A percentile compares a stretch with the other conserved stretches of the same genome.
Evolutionary conservation across 2,888 invertebrate genomes (phyloP).

Genomic region (Arrhopalites spinosus): DNA sequence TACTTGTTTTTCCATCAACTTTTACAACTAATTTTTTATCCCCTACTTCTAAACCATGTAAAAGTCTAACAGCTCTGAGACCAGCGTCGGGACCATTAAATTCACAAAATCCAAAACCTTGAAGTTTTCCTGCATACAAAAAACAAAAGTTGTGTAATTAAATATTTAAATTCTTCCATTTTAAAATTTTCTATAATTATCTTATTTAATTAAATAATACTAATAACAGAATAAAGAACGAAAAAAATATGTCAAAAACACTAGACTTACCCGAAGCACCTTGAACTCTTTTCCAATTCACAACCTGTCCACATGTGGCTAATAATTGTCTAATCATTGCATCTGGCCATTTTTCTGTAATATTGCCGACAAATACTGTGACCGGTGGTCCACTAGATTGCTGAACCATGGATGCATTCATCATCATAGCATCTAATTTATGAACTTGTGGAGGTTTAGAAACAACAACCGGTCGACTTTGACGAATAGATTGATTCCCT

Average conservation of each 20-base stretch:
- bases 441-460: conserved; percentile 25
- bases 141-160: too few relatives aligned
- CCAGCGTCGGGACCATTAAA: conserved; percentile 95
- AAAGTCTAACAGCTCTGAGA: conserved; percentile 85
- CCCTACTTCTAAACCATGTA: conserved; percentile 90
- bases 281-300: conserved; percentile 96
- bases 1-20: conserved; percentile 96
- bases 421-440: not conserved
- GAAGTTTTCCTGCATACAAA: conserved; percentile 63
- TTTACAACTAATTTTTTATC: conserved; percentile 93
- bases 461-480: conserved; percentile 12
- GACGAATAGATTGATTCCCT: not conserved
- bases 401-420: not conserved
- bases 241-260: too few relatives aligned
- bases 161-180: too few relatives aligned
- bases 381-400: conserved; percentile 76
- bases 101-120: conserved; percentile 94
- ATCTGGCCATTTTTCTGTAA: conserved; percentile 93
- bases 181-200: too few relatives aligned
- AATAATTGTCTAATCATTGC: conserved; percentile 91
- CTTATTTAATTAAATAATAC: too few relatives aligned
- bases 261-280: conserved; percentile 67
- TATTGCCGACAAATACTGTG: conserved; percentile 97
- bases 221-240: too few relatives aligned
- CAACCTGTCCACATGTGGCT: conserved; percentile 89